Base-by-base conservation (phyloP, 2,888 invertebrate genomes). In the Meghimatium bilineatum region DNA sequence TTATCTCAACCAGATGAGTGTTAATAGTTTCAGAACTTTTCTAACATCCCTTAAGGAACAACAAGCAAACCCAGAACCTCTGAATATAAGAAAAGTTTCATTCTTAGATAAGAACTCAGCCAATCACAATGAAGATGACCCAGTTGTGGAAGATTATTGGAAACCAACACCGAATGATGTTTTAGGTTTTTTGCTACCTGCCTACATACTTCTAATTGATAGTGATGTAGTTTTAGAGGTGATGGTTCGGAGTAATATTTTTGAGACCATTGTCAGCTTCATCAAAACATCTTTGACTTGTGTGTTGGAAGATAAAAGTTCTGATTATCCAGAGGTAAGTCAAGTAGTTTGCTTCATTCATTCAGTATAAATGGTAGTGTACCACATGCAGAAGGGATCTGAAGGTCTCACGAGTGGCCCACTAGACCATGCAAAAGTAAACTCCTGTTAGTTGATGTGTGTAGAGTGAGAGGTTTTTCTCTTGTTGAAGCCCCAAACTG, bases 91-190 rank as follows among this genome's bases (percentile, higher is more conserved):
- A 60, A 77, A 78, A 29, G 77, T 83, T 1, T 77, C 83, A 12
- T 77, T 83, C 29, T 14, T 23, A 23, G 56, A 38, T 6, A 82
- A 69, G 26, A 12, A 23, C 71, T 5, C 56, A 20, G 71, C 12
- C 8, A 75, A 63, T 60, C 36, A 12, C 6, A 72, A 12, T 29
- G 10, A 20, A 29, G 23, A 34, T n/a, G 75, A 75, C 32, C 1
- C 26, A 23, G 5, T 38, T 17, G 14, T 34, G 49, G 34, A 29
- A 29, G 34, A 56, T 34, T 71, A 67, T 29, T 84, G 84, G 84
- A 49, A 74, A n/a, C 76, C 74, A 12, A 56, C 26, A 38, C 75
- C 84, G 20, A 56, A 84, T 80, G 84, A 84, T 44, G 66, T 84
- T 29, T 36, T 84, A 10, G 69, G 80, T 17, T 84, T 52, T 38